Evolutionary conservation across 92 coral and sea anemone species (phyloP).

Genomic region (Zoanthus sociatus): DNA sequence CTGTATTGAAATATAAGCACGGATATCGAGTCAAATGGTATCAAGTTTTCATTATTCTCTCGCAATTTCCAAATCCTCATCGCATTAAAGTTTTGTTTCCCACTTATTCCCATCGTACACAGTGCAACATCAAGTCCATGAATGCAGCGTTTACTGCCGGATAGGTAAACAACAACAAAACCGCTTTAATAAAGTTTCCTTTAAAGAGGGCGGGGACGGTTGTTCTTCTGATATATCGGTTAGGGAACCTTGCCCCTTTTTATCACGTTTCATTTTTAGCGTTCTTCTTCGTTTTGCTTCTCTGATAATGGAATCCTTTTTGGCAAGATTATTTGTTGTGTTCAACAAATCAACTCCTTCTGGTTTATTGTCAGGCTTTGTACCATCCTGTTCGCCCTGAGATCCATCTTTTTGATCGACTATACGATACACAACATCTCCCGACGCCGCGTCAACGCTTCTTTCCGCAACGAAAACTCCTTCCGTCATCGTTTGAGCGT

Average conservation of each 20-base stretch:
- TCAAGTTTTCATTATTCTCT: no score
- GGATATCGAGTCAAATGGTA: no score
- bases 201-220: conserved; percentile 1
- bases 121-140: no score
- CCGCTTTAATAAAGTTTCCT: conserved; percentile 19
- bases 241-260: not conserved
- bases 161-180: conserved; percentile 29
- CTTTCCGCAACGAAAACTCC: conserved; percentile 73
- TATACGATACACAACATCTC: conserved; percentile 21
- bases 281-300: conserved; percentile 87
- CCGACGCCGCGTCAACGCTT: conserved; percentile 67
- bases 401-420: conserved; percentile 43
- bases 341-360: conserved; percentile 79
- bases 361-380: conserved; percentile 45
- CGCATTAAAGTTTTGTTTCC: no score
- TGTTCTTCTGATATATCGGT: conserved; percentile 16
- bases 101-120: no score
- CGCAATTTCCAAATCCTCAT: no score
- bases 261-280: conserved; percentile 70
- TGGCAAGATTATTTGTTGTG: conserved; percentile 62
- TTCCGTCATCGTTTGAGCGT: conserved; percentile 76
- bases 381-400: conserved; percentile 7
- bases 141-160: not conserved
- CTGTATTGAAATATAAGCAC: no score
- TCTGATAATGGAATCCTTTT: conserved; percentile 78